Evolutionary conservation across 2,113 vertebrate species (phyloP).

Genomic region (Microtus richardsoni): DNA sequence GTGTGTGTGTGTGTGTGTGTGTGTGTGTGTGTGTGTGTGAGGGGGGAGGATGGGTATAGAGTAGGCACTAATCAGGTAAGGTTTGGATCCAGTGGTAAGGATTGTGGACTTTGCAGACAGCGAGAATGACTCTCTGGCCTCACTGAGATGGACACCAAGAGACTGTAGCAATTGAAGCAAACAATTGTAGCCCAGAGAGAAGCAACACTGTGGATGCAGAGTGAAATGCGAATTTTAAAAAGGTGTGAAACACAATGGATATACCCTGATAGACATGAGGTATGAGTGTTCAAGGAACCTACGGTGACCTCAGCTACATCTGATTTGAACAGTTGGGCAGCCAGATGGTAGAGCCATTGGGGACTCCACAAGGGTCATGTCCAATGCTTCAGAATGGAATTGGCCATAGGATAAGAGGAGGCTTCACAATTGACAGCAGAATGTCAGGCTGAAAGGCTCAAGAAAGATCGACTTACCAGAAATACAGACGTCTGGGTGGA

Average conservation of each 20-base stretch:
- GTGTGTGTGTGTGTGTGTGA: not conserved
- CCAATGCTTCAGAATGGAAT: slow-evolving; percentile 44
- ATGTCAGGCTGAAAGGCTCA: slow-evolving; percentile 47
- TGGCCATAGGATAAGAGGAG: not conserved
- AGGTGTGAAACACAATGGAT: not conserved
- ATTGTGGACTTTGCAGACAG: not conserved
- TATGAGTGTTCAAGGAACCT: not conserved
- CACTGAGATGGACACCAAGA: not conserved
- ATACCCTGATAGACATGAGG: slow-evolving; percentile 5
- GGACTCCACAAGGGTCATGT: slow-evolving; percentile 49
- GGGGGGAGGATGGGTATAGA: not conserved
- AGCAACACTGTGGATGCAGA: not conserved
- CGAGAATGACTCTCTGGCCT: not conserved
- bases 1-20: too few relatives aligned
- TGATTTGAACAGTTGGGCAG: slow-evolving; percentile 54
- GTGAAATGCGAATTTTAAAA: not conserved
- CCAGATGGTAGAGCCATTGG: slow-evolving; percentile 72
- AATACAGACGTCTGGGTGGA: not conserved
- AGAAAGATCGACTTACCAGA: not conserved
- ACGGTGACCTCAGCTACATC: slow-evolving; percentile 44
- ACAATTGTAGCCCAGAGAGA: not conserved
- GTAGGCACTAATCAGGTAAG: not conserved
- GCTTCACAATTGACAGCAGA: slow-evolving; percentile 38
- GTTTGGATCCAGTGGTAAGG: not conserved
- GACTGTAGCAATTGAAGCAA: not conserved